Conservation (phyloP, 2,797 vertebrate species). For the Gorsachius magnificus region DNA sequence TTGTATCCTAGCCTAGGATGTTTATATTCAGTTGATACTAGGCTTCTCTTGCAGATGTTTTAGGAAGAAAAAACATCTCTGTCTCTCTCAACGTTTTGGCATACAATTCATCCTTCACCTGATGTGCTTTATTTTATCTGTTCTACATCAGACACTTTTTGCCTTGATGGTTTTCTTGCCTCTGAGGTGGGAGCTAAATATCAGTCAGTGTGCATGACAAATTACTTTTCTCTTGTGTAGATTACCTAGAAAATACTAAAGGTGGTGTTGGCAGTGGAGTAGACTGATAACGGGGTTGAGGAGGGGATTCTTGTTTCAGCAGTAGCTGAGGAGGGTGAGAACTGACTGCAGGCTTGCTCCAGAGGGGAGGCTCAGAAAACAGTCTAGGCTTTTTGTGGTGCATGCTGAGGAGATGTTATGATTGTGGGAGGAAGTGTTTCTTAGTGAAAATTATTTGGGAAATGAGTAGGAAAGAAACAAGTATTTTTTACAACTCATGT, state of each 20-base stretch:
- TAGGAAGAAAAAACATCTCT: neutral
- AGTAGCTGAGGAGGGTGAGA: neutral
- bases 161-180: neutral
- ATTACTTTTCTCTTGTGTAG: neutral
- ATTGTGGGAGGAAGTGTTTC: neutral
- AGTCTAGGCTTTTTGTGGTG: neutral
- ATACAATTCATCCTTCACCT: neutral
- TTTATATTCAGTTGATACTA: neutral
- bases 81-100: slow-evolving; percentile 11
- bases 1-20: neutral
- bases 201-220: neutral
- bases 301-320: neutral
- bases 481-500: neutral
- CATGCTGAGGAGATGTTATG: neutral
- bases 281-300: neutral
- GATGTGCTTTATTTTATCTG: neutral
- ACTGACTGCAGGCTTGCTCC: neutral
- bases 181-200: neutral
- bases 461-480: neutral
- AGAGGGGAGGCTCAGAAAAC: neutral
- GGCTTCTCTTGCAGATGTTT: neutral
- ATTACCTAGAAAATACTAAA: neutral
- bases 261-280: neutral
- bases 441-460: neutral
- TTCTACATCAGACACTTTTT: neutral